A percentile compares a stretch with the other conserved stretches of the same genome.
phyloP scores from a whole-genome alignment of 2,888 invertebrate species.

The Rhamphomyia laevipes region DNA sequence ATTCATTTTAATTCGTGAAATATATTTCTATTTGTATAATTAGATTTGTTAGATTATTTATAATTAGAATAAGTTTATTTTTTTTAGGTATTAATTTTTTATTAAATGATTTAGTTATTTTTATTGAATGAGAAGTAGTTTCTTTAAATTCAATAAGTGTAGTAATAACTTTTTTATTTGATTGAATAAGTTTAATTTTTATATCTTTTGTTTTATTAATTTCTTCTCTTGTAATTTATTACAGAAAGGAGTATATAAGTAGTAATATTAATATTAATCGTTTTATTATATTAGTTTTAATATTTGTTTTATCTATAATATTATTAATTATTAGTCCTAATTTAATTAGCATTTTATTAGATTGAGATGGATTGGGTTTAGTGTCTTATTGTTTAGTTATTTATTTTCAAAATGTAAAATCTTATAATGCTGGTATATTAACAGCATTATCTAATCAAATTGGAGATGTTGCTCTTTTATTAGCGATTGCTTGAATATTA shows the following conservation, averaged over 20 bases:
- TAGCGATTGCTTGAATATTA: slow-evolving; percentile 46
- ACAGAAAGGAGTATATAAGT: slow-evolving; percentile 51
- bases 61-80: slow-evolving; percentile 35
- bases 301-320: slow-evolving; percentile 56
- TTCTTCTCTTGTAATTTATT: slow-evolving; percentile 53
- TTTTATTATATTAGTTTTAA: slow-evolving; percentile 51
- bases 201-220: slow-evolving; percentile 52
- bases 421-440: slow-evolving; percentile 58
- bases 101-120: slow-evolving; percentile 38
- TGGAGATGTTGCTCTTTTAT: slow-evolving; percentile 56
- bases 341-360: slow-evolving; percentile 57
- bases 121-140: too few relatives aligned
- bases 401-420: slow-evolving; percentile 46
- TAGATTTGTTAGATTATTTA: slow-evolving; percentile 41
- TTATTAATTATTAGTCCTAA: slow-evolving; percentile 57
- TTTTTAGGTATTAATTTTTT: slow-evolving; percentile 38
- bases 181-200: slow-evolving; percentile 54
- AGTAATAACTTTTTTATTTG: slow-evolving; percentile 46
- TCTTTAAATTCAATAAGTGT: slow-evolving; percentile 40
- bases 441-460: slow-evolving; percentile 62
- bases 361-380: slow-evolving; percentile 62
- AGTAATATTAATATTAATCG: slow-evolving; percentile 46
- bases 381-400: slow-evolving; percentile 56
- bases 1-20: slow-evolving; percentile 42
- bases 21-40: slow-evolving; percentile 43